phyloP scores from a whole-genome alignment of 2,113 vertebrate genomes.

The Mesocricetus auratus region DNA sequence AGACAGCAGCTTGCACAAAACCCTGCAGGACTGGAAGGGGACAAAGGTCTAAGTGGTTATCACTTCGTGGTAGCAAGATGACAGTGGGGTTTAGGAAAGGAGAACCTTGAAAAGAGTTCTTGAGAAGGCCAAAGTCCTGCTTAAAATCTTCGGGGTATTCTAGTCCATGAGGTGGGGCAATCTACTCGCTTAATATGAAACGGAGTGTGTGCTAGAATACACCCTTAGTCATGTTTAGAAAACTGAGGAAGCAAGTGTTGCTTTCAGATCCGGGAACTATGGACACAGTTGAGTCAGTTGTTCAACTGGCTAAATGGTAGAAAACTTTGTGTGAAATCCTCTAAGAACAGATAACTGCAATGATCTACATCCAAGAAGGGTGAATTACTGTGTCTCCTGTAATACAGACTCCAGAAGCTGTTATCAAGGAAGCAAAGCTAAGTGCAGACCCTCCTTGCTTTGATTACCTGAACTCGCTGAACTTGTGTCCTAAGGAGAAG shows the following conservation, averaged over 20 bases:
- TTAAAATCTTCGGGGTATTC: background rate
- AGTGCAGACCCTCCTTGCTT: background rate
- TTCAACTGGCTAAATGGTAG: background rate
- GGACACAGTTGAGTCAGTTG: background rate
- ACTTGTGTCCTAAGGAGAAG: background rate
- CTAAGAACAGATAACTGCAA: background rate
- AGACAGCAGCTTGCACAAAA: rapidly evolving
- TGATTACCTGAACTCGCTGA: background rate
- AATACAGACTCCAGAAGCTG: background rate
- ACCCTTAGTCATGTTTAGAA: background rate
- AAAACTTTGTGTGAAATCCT: background rate
- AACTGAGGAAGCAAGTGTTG: background rate
- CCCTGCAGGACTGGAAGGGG: background rate
- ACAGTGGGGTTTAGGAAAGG: background rate
- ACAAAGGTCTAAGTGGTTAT: background rate
- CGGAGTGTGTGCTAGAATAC: background rate
- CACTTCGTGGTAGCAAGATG: background rate
- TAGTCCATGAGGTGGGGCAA: background rate
- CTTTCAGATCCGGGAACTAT: background rate
- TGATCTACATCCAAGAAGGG: background rate
- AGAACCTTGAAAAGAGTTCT: background rate
- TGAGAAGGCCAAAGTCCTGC: background rate
- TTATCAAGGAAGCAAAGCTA: background rate
- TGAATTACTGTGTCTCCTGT: background rate
- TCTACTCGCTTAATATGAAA: background rate